Conservation (phyloP, 2,888 invertebrate species). For the Lithophane semibrunnea region DNA sequence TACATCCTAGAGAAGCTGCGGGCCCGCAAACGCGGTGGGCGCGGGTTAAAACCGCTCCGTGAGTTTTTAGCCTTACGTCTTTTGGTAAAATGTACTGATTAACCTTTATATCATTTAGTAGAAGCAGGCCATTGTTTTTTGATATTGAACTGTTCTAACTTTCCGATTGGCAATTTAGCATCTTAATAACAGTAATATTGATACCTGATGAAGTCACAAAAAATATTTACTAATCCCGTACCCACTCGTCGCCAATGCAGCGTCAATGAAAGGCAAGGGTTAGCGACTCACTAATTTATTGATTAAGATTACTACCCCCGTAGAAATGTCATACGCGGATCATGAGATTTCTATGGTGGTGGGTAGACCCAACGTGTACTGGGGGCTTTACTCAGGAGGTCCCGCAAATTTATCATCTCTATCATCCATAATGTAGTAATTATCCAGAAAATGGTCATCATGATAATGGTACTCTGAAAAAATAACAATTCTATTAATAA, state of each 20-base stretch:
- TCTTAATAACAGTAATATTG: background rate
- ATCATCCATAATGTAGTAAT: constrained; percentile 24
- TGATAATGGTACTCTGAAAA: constrained; percentile 46
- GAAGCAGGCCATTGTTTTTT: background rate
- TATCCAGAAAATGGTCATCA: constrained; percentile 49
- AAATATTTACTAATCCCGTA: background rate
- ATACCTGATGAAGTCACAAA: background rate
- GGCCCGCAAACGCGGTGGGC: too few species aligned
- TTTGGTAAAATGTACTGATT: background rate
- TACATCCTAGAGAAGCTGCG: too few species aligned
- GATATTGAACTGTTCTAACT: background rate
- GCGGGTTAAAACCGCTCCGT: too few species aligned
- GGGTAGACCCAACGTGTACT: too few species aligned
- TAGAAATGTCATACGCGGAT: too few species aligned
- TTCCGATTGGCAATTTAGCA: background rate
- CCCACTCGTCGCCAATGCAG: background rate
- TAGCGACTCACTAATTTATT: too few species aligned
- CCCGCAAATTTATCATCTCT: background rate
- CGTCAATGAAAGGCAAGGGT: too few species aligned
- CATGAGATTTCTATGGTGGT: too few species aligned
- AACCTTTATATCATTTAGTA: background rate
- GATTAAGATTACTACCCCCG: too few species aligned
- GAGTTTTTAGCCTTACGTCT: background rate
- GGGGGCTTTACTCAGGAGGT: too few species aligned
- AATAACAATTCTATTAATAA: background rate